Percentiles rank a stretch among this genome's conserved stretches.
Evolutionary conservation across 2,113 vertebrate genomes (phyloP).

Genomic region (Mohoua ochrocephala): DNA sequence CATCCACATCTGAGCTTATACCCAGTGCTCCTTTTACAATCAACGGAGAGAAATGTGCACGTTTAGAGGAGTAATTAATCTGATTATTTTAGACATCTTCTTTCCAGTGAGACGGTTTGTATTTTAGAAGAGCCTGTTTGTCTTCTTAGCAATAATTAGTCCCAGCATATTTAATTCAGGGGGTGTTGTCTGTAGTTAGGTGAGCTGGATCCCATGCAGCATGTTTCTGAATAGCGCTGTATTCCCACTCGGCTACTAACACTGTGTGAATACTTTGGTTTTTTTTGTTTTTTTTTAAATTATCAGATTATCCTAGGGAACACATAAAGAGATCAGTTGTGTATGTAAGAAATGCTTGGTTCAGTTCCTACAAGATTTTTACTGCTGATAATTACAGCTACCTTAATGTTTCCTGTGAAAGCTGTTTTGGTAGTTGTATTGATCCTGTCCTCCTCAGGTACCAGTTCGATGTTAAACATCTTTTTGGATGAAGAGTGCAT

Average conservation of each 20-base stretch:
- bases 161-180: neutral
- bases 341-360: neutral
- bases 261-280: neutral
- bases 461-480: neutral
- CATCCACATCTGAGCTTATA: neutral
- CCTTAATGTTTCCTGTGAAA: neutral
- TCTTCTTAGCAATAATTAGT: neutral
- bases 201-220: neutral
- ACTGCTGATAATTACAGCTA: neutral
- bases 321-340: neutral
- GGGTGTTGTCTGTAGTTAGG: neutral
- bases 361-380: neutral
- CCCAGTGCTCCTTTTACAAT: neutral
- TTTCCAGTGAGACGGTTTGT: neutral
- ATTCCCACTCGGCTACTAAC: neutral
- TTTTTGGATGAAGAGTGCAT: rapidly evolving
- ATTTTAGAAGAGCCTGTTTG: neutral
- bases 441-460: neutral
- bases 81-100: neutral
- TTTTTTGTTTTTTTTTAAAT: neutral
- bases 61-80: neutral
- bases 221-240: neutral
- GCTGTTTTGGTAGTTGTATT: neutral
- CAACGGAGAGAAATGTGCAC: neutral
- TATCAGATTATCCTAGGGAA: neutral